Conservation (phyloP, 2,113 vertebrate genomes). For the Todiramphus chloris region DNA sequence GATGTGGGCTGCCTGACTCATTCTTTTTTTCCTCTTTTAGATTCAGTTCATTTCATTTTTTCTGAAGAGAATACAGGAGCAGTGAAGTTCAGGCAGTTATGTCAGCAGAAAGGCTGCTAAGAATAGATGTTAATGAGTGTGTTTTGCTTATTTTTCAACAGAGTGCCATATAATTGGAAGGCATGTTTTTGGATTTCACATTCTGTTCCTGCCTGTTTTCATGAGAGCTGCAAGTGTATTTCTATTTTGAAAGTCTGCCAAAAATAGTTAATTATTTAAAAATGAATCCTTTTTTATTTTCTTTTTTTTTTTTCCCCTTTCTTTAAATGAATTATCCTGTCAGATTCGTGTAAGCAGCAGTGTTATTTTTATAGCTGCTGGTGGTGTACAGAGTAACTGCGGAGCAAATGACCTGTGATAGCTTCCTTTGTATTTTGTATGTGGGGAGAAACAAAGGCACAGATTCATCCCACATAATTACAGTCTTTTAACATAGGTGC, state of each 20-base stretch:
- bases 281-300: not conserved
- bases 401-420: not conserved
- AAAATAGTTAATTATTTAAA: slow-evolving; percentile 17
- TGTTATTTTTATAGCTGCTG: slow-evolving; percentile 23
- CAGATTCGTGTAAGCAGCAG: not conserved
- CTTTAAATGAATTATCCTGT: slow-evolving; percentile 1
- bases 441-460: not conserved
- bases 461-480: not conserved
- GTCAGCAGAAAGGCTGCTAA: slow-evolving; percentile 26
- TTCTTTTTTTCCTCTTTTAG: not conserved
- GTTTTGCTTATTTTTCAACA: slow-evolving; percentile 32
- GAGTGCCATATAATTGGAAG: not conserved
- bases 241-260: slow-evolving; percentile 19
- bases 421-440: not conserved
- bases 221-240: not conserved
- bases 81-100: not conserved
- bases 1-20: not conserved
- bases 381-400: not conserved
- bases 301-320: not conserved
- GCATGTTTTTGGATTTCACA: slow-evolving; percentile 32
- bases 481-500: not conserved
- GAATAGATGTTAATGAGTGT: slow-evolving; percentile 4
- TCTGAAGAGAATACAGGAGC: not conserved
- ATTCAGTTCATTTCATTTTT: not conserved
- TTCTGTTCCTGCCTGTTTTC: slow-evolving; percentile 45